Evolutionary conservation across 64 coral and sea anemone species (phyloP).

Genomic region (Stylophora pistillata): DNA sequence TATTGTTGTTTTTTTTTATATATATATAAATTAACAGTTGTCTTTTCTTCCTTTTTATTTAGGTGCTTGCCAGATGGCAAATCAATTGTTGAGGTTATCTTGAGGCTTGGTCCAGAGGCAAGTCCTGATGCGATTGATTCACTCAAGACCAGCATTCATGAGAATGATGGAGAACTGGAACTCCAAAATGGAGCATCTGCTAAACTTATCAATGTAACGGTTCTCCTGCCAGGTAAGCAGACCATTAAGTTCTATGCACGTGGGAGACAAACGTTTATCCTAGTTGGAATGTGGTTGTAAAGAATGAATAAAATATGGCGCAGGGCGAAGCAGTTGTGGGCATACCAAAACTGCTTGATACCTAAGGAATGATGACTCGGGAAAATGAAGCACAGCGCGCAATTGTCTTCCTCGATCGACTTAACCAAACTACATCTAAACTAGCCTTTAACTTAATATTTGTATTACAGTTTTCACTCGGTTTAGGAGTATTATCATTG

Average conservation of each 20-base stretch:
- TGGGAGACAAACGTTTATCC: too few relatives aligned
- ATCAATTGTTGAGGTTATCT: conserved; percentile 8
- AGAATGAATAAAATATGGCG: too few relatives aligned
- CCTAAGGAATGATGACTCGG: too few relatives aligned
- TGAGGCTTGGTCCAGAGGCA: conserved; percentile 14
- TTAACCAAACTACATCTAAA: too few relatives aligned
- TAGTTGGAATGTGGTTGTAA: too few relatives aligned
- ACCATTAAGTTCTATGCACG: not conserved
- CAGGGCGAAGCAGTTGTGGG: too few relatives aligned
- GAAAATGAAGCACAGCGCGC: too few relatives aligned
- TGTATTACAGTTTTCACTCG: too few relatives aligned
- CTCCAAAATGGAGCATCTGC: conserved; percentile 15
- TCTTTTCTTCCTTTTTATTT: not conserved
- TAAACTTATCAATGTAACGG: conserved; percentile 17
- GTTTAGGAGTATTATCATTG: too few relatives aligned
- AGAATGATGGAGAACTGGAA: conserved; percentile 18
- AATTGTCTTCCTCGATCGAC: too few relatives aligned
- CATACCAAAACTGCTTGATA: too few relatives aligned
- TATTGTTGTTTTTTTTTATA: not conserved
- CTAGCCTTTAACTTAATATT: too few relatives aligned
- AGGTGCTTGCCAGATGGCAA: conserved; percentile 20
- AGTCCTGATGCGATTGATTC: not conserved
- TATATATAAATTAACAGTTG: not conserved
- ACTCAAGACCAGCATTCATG: conserved; percentile 11
- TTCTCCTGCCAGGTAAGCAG: conserved; percentile 14